phyloP scores from a whole-genome alignment of 2,888 invertebrate genomes.

The Tachina fera region DNA sequence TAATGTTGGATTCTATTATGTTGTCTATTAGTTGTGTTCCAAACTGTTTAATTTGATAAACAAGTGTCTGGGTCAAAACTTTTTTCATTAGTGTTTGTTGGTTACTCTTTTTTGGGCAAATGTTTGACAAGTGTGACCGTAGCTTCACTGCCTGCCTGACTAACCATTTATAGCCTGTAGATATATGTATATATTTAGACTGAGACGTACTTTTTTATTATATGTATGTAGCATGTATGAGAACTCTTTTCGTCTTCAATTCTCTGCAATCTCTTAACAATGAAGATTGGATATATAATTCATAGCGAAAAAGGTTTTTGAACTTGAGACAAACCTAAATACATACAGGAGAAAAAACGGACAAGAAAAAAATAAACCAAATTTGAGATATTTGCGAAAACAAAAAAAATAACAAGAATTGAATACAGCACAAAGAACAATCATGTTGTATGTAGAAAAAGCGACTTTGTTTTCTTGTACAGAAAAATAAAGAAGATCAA shows the following conservation, averaged over 20 bases:
- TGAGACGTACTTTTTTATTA: background rate
- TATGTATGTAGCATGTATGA: conserved; percentile 22
- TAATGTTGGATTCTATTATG: too few species aligned
- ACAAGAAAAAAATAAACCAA: conserved; percentile 42
- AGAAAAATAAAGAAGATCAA: conserved; percentile 29
- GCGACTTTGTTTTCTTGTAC: conserved; percentile 22
- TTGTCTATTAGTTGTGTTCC: too few species aligned
- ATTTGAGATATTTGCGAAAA: conserved; percentile 15
- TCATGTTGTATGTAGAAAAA: conserved; percentile 19
- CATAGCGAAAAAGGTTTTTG: conserved; percentile 68
- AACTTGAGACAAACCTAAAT: conserved; percentile 66
- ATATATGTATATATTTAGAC: background rate
- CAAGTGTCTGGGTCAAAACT: too few species aligned
- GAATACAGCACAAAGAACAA: background rate
- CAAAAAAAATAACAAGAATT: conserved; percentile 12
- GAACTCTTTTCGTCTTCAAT: conserved; percentile 28
- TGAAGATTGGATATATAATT: background rate
- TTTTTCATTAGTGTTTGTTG: too few species aligned
- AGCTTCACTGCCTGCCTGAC: conserved; percentile 23
- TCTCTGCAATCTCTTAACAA: conserved; percentile 17
- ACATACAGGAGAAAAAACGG: conserved; percentile 21
- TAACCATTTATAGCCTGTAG: background rate
- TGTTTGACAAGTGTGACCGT: too few species aligned
- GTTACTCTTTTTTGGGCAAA: too few species aligned
- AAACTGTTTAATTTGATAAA: too few species aligned